phyloP scores from a whole-genome alignment of 2,797 vertebrate genomes.

The Austrolebias charrua region DNA sequence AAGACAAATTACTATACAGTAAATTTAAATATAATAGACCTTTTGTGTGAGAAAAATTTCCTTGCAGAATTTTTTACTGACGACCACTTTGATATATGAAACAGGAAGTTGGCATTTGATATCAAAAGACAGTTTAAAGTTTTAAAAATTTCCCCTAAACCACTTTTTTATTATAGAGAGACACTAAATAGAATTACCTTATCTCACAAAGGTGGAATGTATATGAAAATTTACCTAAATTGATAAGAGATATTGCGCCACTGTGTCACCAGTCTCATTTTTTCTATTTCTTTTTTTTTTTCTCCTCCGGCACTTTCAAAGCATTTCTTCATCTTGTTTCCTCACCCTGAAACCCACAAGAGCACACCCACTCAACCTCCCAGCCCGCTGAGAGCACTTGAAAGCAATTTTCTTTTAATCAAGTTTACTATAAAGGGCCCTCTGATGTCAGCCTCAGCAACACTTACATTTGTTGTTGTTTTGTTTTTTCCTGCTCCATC shows the following conservation, averaged over 20 bases:
- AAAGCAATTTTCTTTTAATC: conserved; percentile 83
- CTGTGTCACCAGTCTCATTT: conserved; percentile 53
- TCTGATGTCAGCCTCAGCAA: conserved; percentile 72
- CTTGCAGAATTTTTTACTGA: too few relatives aligned
- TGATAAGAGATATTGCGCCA: conserved; percentile 58
- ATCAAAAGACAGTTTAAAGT: background rate
- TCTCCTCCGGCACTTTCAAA: conserved; percentile 67
- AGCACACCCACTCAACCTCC: conserved; percentile 71
- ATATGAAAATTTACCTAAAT: conserved; percentile 53
- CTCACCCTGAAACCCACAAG: conserved; percentile 58
- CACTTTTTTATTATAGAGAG: background rate
- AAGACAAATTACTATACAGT: too few relatives aligned
- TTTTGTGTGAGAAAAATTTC: background rate
- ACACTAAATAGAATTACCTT: background rate
- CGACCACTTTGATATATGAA: too few relatives aligned
- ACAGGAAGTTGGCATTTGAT: background rate
- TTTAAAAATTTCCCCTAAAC: background rate
- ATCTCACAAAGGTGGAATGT: conserved; percentile 1
- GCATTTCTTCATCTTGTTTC: conserved; percentile 74
- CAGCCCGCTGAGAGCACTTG: conserved; percentile 76
- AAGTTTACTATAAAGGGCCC: conserved; percentile 76
- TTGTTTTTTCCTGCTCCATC: conserved; percentile 47
- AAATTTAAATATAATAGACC: too few relatives aligned
- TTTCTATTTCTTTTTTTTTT: conserved; percentile 23
- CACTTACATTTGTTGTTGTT: conserved; percentile 56